Evolutionary conservation across 2,797 vertebrate species (phyloP).

Genomic region (Etheostoma nigrum): DNA sequence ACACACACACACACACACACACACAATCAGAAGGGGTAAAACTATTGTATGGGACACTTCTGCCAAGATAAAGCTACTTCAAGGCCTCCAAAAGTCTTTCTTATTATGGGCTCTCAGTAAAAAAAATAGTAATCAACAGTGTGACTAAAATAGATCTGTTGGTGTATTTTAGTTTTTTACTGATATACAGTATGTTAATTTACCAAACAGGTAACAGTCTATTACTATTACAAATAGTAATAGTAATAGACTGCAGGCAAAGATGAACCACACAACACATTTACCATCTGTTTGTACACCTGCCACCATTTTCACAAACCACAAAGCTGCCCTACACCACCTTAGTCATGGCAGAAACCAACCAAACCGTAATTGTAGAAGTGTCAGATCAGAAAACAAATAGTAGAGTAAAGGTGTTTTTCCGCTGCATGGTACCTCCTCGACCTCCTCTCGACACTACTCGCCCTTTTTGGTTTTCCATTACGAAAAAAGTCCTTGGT

Average conservation of each 20-base stretch:
- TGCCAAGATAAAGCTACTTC: background rate
- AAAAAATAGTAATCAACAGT: background rate
- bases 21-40: slow-evolving; percentile 6
- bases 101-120: background rate
- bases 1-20: slow-evolving; percentile 28
- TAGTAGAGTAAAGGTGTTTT: too few relatives aligned
- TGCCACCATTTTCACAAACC: too few relatives aligned
- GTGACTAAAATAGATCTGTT: slow-evolving; percentile 42
- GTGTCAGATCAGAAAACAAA: background rate
- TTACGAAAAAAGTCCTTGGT: too few relatives aligned
- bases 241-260: slow-evolving; percentile 4
- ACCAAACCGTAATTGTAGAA: background rate
- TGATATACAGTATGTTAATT: slow-evolving; percentile 37
- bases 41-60: background rate
- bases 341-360: background rate
- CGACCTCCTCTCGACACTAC: too few relatives aligned
- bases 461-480: too few relatives aligned
- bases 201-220: slow-evolving; percentile 33
- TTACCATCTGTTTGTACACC: too few relatives aligned
- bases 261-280: background rate
- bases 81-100: background rate
- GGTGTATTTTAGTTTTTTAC: slow-evolving; percentile 38
- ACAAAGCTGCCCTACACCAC: background rate
- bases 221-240: slow-evolving; percentile 26
- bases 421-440: too few relatives aligned